A percentile compares a stretch with the other conserved stretches of the same genome.
phyloP scores from a whole-genome alignment of 2,797 vertebrate genomes.

The Delichon dasypus region DNA sequence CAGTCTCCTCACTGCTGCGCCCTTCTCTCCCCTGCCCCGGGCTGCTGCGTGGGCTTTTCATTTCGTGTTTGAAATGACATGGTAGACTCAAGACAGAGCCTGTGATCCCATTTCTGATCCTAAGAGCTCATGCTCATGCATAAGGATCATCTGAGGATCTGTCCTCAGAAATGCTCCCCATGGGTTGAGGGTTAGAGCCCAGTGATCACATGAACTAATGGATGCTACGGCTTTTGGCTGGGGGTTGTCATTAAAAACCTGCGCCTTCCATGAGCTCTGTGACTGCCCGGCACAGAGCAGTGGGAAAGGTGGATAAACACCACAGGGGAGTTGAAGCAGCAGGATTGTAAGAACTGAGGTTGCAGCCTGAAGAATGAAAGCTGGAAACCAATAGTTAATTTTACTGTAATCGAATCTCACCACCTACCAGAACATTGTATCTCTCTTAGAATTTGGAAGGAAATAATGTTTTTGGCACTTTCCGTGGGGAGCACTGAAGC shows the following conservation, averaged over 20 bases:
- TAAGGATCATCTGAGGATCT: no score
- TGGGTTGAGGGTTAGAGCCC: neutral
- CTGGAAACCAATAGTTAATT: neutral
- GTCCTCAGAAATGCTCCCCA: neutral
- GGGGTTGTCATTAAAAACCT: neutral
- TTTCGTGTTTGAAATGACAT: fast-evolving
- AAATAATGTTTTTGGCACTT: conserved; percentile 37
- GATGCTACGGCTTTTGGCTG: neutral
- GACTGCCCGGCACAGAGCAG: neutral
- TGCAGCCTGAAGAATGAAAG: neutral
- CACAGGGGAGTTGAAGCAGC: neutral
- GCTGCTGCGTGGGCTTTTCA: neutral
- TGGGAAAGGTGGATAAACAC: neutral
- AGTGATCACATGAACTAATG: neutral
- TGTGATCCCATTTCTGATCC: neutral
- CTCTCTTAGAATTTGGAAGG: conserved; percentile 5
- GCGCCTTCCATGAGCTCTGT: neutral
- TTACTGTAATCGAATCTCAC: conserved; percentile 23
- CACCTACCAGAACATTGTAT: neutral
- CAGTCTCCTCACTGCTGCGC: fast-evolving
- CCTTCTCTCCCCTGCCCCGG: fast-evolving
- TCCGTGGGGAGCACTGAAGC: neutral
- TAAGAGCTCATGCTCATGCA: neutral
- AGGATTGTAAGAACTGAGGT: neutral
- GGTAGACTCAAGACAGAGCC: neutral